Base-by-base conservation (phyloP, 2,888 invertebrate genomes). In the Sarcophaga carnaria region DNA sequence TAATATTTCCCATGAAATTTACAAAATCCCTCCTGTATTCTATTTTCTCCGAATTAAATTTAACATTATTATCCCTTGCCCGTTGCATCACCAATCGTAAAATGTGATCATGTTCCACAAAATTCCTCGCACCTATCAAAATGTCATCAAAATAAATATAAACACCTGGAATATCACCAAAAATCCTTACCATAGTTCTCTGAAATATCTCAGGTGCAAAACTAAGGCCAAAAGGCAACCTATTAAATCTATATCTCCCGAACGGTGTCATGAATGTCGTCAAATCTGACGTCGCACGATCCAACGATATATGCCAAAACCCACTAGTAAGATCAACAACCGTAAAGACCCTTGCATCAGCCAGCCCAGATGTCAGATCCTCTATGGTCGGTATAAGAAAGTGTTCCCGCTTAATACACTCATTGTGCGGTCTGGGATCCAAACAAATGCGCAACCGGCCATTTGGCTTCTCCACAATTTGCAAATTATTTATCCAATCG, bases 381-480 rank as follows among this genome's bases (percentile, higher is more conserved):
- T 49, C 49, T 12, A 14, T 12, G 12, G 12, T 49, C 10, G 49
- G 49, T 12, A 49, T 49, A 12, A 49, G 14, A 49, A 49, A 49
- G 14, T 49, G 49, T 49, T 49, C 49, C 49, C 49, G 10, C 49
- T 12, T 49, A 49, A 49, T 49, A 3, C 49, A 49, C 3, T 49
- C 14, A 67, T 82, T 88, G 10, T 77, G 25, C 11, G 83, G 76
- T 25, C 78, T 83, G 69, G 85, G 82, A 49, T 87, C 82, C 11
- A 85, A 47, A 45, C 87, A 87, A 64, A 83, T 59, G 20, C 83
- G 75, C 6, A 83, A 14, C 17, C 27, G 20, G 6, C 83, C 77
- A 64, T 77, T 72, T 37, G 82, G 63, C 17, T 87, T 88, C 60
- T 86, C 86, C 17, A 88, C 84, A 47, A 86, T 78, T 47, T 86